Evolutionary conservation across 2,888 invertebrate genomes (phyloP), one percentile per base, ranked within the genome.

Genomic region (Chorisops tibialis): DNA sequence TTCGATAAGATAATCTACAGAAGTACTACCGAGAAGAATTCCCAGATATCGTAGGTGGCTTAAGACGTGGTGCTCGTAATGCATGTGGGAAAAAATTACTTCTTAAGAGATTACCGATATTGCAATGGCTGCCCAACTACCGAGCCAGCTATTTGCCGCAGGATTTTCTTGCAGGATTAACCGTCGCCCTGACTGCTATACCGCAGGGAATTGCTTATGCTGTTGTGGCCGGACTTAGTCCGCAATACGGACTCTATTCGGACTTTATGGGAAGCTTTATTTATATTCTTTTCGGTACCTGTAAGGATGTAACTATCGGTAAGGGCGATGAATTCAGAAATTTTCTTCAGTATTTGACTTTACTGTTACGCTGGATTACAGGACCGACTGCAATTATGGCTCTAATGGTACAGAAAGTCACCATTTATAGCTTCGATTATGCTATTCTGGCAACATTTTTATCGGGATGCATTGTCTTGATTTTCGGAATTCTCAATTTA

Each of bases 191-290:
- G 4, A 92, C 91, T 1, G 87, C 88, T 11, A 88, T 92, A 69
- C 91, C 92, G 0, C 92, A 92, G 79, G 90, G 88, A 2, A 91
- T 92, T 58, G 91, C 91, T 0, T 91, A 91, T 70, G 91, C 90
- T 1, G 81, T 85, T 4, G 84, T 91, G 1, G 91, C 90, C 59
- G 90, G 90, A 66, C 77, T 88, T 4, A 81, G 84, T 0, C 81
- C 85, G 47, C 75, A 77, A 85, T 93, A 93, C 79, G 96, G 96
- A 0, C 82, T 96, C 5, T 96, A 96, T 79, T 94, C 95, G 1
- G 89, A 94, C 0, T 95, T 96, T 80, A 90, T 95, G 87, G 94
- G 93, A 2, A 92, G 93, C 77, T 94, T 96, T 80, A 83, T 94
- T 47, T 96, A 96, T 79, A 87, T 91, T 24, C 79, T 94, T 64